Conservation (phyloP, 2,888 invertebrate species). For the Pachycephus smyrnensis region DNA sequence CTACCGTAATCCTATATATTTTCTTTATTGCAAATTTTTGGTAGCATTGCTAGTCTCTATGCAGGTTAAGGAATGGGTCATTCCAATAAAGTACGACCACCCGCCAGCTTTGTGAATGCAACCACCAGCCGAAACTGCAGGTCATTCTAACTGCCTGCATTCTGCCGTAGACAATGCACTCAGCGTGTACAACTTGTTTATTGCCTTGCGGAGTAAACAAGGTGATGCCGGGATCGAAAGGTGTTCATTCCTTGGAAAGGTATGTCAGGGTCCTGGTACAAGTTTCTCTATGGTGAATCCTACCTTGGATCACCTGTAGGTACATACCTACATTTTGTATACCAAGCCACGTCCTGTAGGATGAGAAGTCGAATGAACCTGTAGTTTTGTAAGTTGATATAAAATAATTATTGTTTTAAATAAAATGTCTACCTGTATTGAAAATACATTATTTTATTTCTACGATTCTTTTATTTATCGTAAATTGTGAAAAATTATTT, state of each 20-base stretch:
- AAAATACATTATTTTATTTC: background rate
- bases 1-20: background rate
- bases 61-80: background rate
- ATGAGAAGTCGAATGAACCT: background rate
- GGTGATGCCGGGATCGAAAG: background rate
- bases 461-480: background rate
- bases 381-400: background rate
- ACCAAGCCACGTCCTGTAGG: background rate
- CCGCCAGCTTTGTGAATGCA: slow-evolving; percentile 48
- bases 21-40: background rate
- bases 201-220: slow-evolving; percentile 21
- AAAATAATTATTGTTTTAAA: background rate
- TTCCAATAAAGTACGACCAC: slow-evolving; percentile 29
- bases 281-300: background rate
- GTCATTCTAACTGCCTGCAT: slow-evolving; percentile 39
- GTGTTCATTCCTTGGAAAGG: background rate
- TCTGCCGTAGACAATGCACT: slow-evolving; percentile 34
- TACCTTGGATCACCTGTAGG: background rate
- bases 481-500: background rate
- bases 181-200: slow-evolving; percentile 23
- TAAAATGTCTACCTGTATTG: background rate
- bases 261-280: background rate
- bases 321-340: background rate
- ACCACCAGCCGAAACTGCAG: slow-evolving; percentile 51
- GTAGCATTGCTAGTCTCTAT: background rate